Base-by-base conservation (phyloP, 2,888 invertebrate species). In the Heliconius erato region DNA sequence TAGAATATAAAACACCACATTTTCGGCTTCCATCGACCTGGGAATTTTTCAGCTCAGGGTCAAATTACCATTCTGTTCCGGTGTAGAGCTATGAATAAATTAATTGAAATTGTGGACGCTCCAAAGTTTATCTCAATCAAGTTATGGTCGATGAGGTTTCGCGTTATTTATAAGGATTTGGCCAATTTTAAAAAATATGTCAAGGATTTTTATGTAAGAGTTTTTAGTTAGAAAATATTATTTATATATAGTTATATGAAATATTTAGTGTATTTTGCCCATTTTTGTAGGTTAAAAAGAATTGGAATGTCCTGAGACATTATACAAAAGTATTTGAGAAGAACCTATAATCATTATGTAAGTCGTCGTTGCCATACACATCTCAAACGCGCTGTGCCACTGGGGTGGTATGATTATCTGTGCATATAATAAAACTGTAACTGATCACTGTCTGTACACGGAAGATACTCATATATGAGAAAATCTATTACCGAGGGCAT, bases 41-140 rank as follows among this genome's bases (percentile, higher is more conserved):
- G 54, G 79, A 82, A 65, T 82, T 78, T 79, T 85, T 82, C 72
- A 84, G 84, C 84, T 84, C 82, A 84, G 78, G 84, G 83, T 83
- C 77, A 72, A 83, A 86, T 87, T 82, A 85, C 82, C 81, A 84
- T 84, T 85, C 86, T 81, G 86, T 86, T 86, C 85, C 86, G 84
- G 87, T 87, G 88, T 88, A 87, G 86, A 87, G 86, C 87, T 87
- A 87, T 88, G 88, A 88, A 90, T 89, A 89, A 88, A 89, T 90
- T 89, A 88, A 85, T 85, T 83, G 44, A 82, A 85, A 87, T 88
- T 89, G 85, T 82, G 85, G 85, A 84, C 81, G 83, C 82, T 83
- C 72, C 54, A 77, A 81, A 87, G 89, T 88, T 87, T 87, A 85
- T 86, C 86, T 81, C 84, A 87, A 88, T 89, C 85, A 85, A 88